Base-by-base conservation (phyloP, 92 coral and sea anemone species). In the Bergia sp. region DNA sequence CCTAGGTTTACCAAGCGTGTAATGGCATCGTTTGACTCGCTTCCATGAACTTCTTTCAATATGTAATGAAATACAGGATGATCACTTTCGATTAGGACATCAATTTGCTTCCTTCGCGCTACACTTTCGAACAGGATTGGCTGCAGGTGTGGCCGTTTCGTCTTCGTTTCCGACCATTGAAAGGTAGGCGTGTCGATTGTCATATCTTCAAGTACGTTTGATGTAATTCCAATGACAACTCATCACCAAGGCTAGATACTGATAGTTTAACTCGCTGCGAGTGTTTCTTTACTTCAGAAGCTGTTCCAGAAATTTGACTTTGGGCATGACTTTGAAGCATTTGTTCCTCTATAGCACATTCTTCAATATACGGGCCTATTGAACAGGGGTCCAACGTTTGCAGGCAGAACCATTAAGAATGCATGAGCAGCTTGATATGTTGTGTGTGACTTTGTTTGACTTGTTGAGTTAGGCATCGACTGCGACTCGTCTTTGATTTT, bases 31-130 rank as follows among this genome's bases (percentile, higher is more conserved):
- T 29, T 29, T 29, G 29, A 29, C 29, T 29, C 29, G n/a, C 79
- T 66, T 38, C 93, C 95, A 77, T 45, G 84, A 61, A 79, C 86
- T 85, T 91, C 95, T 74, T 73, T 72, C 20, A 69, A 88, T 76
- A 83, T 87, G 38, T 81, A 93, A 80, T 90, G 93, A 82, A 92
- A 78, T 37, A 92, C 85, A 6, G 91, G 93, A 47, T 92, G 93
- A 66, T 92, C 95, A 72, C 95, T 90, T 29, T 91, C 95, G 16
- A 90, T 91, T 77, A 93, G 87, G 44, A 89, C 88, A 50, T 88
- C 93, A 61, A 88, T 93, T 58, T 81, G 92, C 18, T 50, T 83
- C 49, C 94, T 85, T n/a, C 82, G 81, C 21, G 94, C 53, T n/a
- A 89, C 83, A 7, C 58, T 89, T 61, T 88, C 89, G 67, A 92